Base-by-base conservation (phyloP, 2,888 invertebrate species). In the Selenia dentaria region DNA sequence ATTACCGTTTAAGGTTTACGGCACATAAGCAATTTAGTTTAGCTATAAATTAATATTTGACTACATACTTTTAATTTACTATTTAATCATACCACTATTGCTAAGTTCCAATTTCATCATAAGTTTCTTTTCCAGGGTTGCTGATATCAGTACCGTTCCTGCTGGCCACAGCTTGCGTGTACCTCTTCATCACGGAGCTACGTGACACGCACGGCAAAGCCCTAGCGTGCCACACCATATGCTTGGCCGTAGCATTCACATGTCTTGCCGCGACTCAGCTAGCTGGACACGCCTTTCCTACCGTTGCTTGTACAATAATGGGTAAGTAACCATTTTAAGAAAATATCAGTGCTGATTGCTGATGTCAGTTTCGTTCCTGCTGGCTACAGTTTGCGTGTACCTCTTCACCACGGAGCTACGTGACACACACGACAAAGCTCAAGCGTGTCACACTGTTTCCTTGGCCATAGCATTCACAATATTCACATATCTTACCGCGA, bases 131-230 rank as follows among this genome's bases (percentile, higher is more conserved):
- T 81, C 75, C 70, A 92, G 92, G 91, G 45, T 72, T 92, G 55
- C 68, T 91, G 57, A 78, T 91, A 62, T 92, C 92, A 9, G 86
- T 92, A 4, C 91, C 92, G 6, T 92, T 92, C 56, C 78, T 92
- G 10, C 51, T 92, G 38, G 82, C 84, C 11, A 92, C 92, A 3
- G 89, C 91, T 0, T 70, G 75, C 31, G 83, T 91, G 5, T 92
- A 92, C 63, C 67, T 80, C 1, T 73, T 82, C 45, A 92, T 93
- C 18, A 91, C 81, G 6, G 91, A 91, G 56, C 69, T 93, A 6
- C 77, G 90, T 47, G 92, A 93, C 54, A 86, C 91, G 0, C 92
- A 92, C 51, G 92, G 93, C 6, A 92, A 91, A 59, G 88, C 92
- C 0, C 74, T 93, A 49, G 92, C 92, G 10, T 90, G 91, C 59